These are phyloP conservation scores for Spizaetus ornatus DNA, from an alignment of 2,113 vertebrate genomes.

Conservation along the genomic window DNA sequence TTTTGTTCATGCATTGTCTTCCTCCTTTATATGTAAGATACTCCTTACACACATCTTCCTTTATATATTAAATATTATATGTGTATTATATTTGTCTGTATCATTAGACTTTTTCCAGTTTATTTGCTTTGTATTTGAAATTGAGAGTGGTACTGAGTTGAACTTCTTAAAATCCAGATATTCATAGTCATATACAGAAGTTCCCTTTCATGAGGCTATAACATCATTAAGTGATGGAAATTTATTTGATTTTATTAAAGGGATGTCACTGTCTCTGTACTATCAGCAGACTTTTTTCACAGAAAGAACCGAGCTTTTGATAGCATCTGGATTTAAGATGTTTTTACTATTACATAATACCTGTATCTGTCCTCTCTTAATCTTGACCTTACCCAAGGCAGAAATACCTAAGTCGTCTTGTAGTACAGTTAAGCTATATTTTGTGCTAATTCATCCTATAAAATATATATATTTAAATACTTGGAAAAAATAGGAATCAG, in stretches of 20 bases:
- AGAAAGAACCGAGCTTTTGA: not conserved
- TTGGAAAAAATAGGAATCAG: fast-evolving
- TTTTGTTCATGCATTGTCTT: not conserved
- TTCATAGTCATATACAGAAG: not conserved
- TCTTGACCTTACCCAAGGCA: not conserved
- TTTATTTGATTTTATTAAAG: not conserved
- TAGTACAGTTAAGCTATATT: not conserved
- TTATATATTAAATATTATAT: not conserved
- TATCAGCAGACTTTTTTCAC: not conserved
- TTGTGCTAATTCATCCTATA: not conserved
- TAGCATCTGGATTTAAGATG: not conserved
- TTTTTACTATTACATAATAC: not conserved
- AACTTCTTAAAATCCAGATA: not conserved
- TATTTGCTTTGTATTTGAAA: not conserved
- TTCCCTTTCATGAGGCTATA: not conserved
- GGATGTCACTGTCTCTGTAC: not conserved
- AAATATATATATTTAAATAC: not conserved
- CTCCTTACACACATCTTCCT: not conserved
- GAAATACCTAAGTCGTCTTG: not conserved
- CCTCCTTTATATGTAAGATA: not conserved
- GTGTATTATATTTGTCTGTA: not conserved
- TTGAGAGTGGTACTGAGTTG: not conserved
- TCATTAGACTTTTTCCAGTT: not conserved
- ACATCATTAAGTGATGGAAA: not conserved
- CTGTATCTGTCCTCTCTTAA: not conserved